A percentile compares a stretch with the other conserved stretches of the same genome.
phyloP scores from a whole-genome alignment of 2,797 vertebrate species.

The Acestrorhynchus altus region DNA sequence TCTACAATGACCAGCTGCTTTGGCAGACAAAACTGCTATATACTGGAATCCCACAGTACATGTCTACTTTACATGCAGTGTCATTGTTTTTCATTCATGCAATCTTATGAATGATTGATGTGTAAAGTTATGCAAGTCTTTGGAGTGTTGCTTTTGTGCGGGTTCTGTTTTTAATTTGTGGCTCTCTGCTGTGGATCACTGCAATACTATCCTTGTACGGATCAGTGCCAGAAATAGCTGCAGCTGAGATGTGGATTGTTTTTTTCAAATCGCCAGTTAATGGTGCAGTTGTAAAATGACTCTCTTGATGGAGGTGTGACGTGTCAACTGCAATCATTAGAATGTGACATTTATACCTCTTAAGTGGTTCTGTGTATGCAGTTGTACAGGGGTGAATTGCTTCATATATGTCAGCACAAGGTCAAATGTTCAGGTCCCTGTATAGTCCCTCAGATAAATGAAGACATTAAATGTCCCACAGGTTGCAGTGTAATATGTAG shows the following conservation, averaged over 20 bases:
- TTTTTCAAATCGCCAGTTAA: not conserved
- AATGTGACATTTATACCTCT: not conserved
- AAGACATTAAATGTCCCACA: not conserved
- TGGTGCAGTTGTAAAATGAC: not conserved
- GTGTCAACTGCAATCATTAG: not conserved
- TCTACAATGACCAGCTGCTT: too few relatives aligned
- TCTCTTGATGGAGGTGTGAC: not conserved
- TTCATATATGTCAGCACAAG: not conserved
- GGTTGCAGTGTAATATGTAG: not conserved
- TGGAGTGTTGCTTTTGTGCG: not conserved
- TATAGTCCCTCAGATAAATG: not conserved
- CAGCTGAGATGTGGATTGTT: not conserved
- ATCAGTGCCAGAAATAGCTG: conserved; percentile 21
- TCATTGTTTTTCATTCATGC: not conserved
- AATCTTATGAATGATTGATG: not conserved
- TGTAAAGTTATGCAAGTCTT: not conserved
- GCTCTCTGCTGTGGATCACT: not conserved
- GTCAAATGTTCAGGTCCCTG: not conserved
- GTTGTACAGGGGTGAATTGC: not conserved
- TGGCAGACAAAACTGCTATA: not conserved
- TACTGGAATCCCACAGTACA: not conserved
- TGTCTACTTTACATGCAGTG: not conserved
- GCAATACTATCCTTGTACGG: conserved; percentile 9
- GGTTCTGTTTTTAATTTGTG: conserved; percentile 10
- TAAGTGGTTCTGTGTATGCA: not conserved